Conservation (phyloP, 2,113 vertebrate species). For the Gobius niger region DNA sequence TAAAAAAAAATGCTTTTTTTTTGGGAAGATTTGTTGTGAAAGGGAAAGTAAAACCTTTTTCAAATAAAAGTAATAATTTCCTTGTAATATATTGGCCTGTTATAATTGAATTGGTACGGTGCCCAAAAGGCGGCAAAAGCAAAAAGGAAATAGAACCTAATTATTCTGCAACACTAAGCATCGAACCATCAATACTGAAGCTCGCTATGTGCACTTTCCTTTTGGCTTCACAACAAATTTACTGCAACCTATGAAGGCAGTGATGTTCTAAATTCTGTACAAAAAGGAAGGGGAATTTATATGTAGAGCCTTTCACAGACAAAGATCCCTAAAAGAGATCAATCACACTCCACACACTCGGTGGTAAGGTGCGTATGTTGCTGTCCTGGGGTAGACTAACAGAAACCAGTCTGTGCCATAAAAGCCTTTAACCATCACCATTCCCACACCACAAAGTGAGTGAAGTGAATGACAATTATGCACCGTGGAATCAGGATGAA, state of each 20-base stretch:
- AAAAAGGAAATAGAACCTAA: not conserved
- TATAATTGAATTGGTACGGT: conserved; percentile 3
- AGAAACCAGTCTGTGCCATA: too few species aligned
- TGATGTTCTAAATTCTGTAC: not conserved
- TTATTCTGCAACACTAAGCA: not conserved
- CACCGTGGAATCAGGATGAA: not conserved
- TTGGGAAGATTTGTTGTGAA: too few species aligned
- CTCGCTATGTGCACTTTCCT: not conserved
- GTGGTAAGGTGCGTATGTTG: too few species aligned
- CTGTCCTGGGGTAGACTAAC: too few species aligned
- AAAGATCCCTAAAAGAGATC: too few species aligned
- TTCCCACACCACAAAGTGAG: too few species aligned
- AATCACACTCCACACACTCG: too few species aligned
- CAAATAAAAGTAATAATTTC: not conserved
- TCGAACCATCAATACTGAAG: not conserved
- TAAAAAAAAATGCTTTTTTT: too few species aligned
- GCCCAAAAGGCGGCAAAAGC: not conserved
- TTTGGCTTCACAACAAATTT: not conserved
- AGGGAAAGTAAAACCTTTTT: not conserved
- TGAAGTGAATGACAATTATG: too few species aligned
- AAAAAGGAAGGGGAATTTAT: too few species aligned
- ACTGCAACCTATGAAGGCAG: not conserved
- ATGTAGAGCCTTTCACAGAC: too few species aligned
- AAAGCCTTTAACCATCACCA: too few species aligned
- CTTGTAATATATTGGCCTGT: not conserved